These are phyloP conservation scores for Ptilorrhoa leucosticta DNA, from an alignment of 2,113 vertebrate species.

Conservation along the genomic window DNA sequence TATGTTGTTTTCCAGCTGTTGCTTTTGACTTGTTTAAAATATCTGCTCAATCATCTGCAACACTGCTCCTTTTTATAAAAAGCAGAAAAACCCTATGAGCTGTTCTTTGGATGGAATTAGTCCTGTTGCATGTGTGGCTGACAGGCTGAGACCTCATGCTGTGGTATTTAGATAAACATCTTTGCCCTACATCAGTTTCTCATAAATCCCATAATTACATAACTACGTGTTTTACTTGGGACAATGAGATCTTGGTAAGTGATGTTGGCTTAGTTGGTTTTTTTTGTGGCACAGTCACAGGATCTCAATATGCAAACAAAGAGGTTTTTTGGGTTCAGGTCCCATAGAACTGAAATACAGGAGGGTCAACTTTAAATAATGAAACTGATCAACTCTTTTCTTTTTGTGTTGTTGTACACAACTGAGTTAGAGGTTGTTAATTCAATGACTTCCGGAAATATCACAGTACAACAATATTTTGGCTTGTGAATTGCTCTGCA, in stretches of 20 bases:
- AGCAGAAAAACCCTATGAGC: neutral
- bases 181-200: neutral
- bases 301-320: neutral
- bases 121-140: neutral
- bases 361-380: neutral
- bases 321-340: neutral
- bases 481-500: neutral
- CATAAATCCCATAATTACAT: neutral
- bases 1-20: neutral
- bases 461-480: neutral
- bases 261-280: neutral
- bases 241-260: neutral
- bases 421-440: neutral
- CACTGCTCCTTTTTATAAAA: neutral
- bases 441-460: neutral
- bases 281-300: neutral
- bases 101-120: neutral
- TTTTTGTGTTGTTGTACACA: neutral
- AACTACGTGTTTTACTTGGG: neutral
- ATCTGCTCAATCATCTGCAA: neutral
- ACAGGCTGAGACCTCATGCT: neutral
- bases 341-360: neutral
- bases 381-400: neutral
- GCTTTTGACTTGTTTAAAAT: neutral
- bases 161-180: neutral